A percentile compares a stretch with the other conserved stretches of the same genome.
These are phyloP conservation scores for Gnathonemus echidnorhynchus DNA, from an alignment of 2,113 vertebrate genomes.

Conservation along the genomic window DNA sequence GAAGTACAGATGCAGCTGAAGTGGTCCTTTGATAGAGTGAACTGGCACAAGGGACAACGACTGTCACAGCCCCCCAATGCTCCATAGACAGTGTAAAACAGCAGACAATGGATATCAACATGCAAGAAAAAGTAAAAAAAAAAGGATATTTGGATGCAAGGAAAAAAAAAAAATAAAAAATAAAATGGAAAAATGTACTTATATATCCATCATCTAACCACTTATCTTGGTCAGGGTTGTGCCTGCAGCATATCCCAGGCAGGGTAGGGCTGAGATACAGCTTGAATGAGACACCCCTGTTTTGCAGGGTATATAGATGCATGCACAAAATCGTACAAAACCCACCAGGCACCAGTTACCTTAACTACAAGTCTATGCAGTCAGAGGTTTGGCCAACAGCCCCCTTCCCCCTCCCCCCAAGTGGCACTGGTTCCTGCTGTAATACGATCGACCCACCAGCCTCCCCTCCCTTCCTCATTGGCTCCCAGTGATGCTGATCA, in stretches of 20 bases:
- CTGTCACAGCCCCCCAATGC: neutral
- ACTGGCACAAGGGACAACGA: neutral
- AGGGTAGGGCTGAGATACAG: neutral
- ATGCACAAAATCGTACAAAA: neutral
- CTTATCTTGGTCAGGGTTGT: neutral
- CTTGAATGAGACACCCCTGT: neutral
- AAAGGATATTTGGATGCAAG: neutral
- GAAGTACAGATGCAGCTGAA: neutral
- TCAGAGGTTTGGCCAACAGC: neutral
- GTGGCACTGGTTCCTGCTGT: neutral
- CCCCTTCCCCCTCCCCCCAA: neutral
- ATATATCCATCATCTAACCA: neutral
- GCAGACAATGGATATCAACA: neutral
- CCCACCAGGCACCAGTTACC: neutral
- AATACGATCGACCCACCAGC: neutral
- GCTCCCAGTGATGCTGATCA: neutral
- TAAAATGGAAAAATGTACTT: neutral
- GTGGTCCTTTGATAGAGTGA: neutral
- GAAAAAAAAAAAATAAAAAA: neutral
- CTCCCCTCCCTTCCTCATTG: neutral
- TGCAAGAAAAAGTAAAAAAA: neutral
- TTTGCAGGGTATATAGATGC: neutral
- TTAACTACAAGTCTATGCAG: neutral
- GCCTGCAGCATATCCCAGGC: neutral
- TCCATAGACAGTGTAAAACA: neutral